Percentiles rank a stretch among this genome's conserved stretches.
Conservation (phyloP, 2,113 vertebrate genomes). For the Butorides virescens region DNA sequence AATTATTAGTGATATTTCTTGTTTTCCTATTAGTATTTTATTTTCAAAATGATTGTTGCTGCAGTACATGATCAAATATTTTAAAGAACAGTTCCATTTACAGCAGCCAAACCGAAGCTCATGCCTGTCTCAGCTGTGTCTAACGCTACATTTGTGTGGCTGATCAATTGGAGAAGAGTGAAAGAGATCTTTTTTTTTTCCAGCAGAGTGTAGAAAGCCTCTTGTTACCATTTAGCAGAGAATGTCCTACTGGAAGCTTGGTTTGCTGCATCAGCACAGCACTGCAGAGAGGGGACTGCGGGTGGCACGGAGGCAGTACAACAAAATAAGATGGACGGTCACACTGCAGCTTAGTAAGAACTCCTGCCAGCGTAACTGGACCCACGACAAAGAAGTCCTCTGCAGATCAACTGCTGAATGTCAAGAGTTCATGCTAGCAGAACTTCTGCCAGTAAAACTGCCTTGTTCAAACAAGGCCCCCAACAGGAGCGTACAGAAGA, state of each 20-base stretch:
- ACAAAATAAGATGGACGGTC: neutral
- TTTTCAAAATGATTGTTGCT: constrained; percentile 30
- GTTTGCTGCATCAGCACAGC: neutral
- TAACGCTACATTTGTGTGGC: neutral
- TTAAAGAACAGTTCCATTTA: neutral
- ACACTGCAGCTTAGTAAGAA: neutral
- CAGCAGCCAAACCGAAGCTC: neutral
- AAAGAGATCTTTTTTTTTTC: neutral
- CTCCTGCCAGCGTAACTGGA: neutral
- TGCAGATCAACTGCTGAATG: neutral
- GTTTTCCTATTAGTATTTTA: neutral
- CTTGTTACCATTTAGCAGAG: neutral
- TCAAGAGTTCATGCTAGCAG: neutral
- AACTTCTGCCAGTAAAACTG: neutral
- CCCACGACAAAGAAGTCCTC: neutral
- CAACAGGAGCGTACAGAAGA: neutral
- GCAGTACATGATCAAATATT: neutral
- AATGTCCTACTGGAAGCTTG: neutral
- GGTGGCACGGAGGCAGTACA: neutral
- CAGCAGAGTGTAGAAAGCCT: neutral
- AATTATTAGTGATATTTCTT: neutral
- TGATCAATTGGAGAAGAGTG: neutral
- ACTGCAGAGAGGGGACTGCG: neutral
- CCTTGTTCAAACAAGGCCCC: neutral
- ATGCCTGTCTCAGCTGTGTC: neutral